These are phyloP conservation scores for Channa striata DNA, from an alignment of 2,797 vertebrate genomes.

Conservation along the genomic window DNA sequence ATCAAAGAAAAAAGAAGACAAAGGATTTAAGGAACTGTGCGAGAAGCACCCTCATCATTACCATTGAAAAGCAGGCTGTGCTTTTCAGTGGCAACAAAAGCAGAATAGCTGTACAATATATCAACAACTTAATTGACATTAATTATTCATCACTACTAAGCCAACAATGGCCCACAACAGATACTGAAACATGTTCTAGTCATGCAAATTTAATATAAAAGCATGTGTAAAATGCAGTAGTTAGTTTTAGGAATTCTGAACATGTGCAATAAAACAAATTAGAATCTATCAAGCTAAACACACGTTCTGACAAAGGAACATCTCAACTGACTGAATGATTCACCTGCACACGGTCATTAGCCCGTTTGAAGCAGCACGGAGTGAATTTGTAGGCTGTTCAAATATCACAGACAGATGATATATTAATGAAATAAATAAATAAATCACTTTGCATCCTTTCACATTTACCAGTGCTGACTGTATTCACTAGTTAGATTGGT, in stretches of 20 bases:
- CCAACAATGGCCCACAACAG: slow-evolving; percentile 39
- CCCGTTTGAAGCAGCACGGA: no score
- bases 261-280: not conserved
- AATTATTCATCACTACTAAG: slow-evolving; percentile 45
- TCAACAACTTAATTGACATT: slow-evolving; percentile 48
- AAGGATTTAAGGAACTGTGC: not conserved
- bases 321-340: no score
- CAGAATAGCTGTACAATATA: slow-evolving; percentile 23
- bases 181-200: slow-evolving; percentile 34
- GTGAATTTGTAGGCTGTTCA: no score
- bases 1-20: not conserved
- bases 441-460: no score
- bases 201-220: slow-evolving; percentile 47
- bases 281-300: not conserved
- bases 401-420: no score
- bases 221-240: slow-evolving; percentile 14
- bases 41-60: slow-evolving; percentile 6
- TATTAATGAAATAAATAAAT: no score
- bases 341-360: no score
- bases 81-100: no score
- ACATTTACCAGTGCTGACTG: no score
- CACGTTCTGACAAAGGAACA: not conserved
- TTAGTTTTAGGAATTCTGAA: slow-evolving; percentile 1
- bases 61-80: slow-evolving; percentile 12
- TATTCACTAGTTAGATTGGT: no score